These are phyloP conservation scores for Camelus dromedarius DNA, from an alignment of 2,113 vertebrate species.

Conservation along the genomic window DNA sequence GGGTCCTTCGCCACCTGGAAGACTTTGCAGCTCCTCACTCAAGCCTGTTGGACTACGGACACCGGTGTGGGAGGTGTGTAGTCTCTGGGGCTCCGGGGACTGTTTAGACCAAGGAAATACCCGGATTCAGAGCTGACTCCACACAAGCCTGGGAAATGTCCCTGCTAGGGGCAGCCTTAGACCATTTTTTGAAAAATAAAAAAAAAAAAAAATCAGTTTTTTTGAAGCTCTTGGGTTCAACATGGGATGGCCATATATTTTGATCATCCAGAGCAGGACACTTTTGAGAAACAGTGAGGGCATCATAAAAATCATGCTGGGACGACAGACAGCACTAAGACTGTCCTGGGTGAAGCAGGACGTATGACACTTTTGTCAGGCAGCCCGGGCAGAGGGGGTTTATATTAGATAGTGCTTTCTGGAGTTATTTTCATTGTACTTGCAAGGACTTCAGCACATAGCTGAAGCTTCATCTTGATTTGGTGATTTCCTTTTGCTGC, in stretches of 20 bases:
- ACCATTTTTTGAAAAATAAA: background rate
- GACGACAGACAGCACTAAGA: background rate
- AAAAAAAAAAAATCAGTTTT: background rate
- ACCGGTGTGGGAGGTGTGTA: background rate
- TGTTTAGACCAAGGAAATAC: background rate
- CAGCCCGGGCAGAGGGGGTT: background rate
- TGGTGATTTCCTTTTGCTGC: background rate
- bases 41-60: background rate
- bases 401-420: fast-evolving
- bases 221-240: background rate
- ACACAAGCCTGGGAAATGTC: fast-evolving
- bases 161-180: background rate
- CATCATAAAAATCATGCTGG: background rate
- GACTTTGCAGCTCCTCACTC: background rate
- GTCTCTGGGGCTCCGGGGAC: background rate
- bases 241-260: background rate
- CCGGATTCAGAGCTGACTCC: background rate
- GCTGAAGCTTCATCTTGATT: background rate
- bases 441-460: background rate
- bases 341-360: background rate
- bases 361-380: background rate
- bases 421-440: background rate
- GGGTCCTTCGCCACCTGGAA: background rate
- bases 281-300: background rate
- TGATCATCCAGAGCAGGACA: background rate